These are phyloP conservation scores for Philonicus albiceps DNA, from an alignment of 2,888 invertebrate genomes.

Conservation along the genomic window DNA sequence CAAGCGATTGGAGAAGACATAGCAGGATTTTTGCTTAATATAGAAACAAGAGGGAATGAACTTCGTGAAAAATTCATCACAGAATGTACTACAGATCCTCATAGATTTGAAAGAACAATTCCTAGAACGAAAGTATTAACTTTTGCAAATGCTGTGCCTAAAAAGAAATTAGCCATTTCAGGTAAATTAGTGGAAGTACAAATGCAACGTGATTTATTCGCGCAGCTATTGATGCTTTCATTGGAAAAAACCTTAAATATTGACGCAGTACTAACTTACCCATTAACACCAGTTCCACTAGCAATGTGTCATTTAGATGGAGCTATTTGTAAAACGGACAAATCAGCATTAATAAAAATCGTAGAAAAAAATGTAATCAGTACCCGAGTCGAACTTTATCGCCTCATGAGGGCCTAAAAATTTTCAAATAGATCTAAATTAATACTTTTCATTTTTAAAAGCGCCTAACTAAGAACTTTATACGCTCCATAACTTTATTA, in stretches of 20 bases:
- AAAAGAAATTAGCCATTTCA: conserved; percentile 46
- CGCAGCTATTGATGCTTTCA: conserved; percentile 52
- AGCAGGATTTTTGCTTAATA: conserved; percentile 50
- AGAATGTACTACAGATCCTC: conserved; percentile 50
- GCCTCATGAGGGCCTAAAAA: too few relatives aligned
- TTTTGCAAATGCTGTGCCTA: conserved; percentile 48
- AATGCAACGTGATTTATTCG: conserved; percentile 54
- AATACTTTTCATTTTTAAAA: too few relatives aligned
- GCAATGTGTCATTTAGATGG: conserved; percentile 54
- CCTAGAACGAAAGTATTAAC: conserved; percentile 51
- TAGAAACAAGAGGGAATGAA: conserved; percentile 50
- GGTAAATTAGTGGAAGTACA: conserved; percentile 52
- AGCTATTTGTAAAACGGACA: conserved; percentile 52
- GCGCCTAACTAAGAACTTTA: too few relatives aligned
- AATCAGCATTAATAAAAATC: conserved; percentile 51
- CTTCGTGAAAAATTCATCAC: conserved; percentile 49
- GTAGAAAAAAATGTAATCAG: conserved; percentile 49
- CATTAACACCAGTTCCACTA: conserved; percentile 53
- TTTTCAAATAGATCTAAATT: too few relatives aligned
- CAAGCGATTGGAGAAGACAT: conserved; percentile 50
- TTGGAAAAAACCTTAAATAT: conserved; percentile 49
- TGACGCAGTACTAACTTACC: conserved; percentile 52
- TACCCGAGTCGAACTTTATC: too few relatives aligned
- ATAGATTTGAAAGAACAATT: conserved; percentile 52
- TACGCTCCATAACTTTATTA: too few relatives aligned